These are phyloP conservation scores for Cydia pomonella DNA, from an alignment of 1,140 invertebrate genomes.

Conservation along the genomic window DNA sequence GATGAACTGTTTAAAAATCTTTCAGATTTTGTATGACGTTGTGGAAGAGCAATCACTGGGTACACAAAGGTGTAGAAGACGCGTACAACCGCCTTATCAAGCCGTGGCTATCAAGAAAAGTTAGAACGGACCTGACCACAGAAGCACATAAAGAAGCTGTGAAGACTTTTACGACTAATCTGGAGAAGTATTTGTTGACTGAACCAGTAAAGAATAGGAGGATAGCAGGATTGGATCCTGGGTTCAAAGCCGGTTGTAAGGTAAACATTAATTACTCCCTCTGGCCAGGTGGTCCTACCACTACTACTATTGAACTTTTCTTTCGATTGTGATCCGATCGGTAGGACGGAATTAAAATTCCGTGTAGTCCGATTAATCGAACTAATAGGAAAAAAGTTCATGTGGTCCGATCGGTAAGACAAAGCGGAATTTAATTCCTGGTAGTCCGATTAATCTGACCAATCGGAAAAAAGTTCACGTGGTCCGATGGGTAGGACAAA, in stretches of 20 bases:
- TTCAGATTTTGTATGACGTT: conserved; percentile 71
- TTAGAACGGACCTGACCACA: conserved; percentile 87
- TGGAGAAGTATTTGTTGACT: conserved; percentile 90
- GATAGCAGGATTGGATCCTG: conserved; percentile 93
- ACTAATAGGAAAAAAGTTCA: too few species aligned
- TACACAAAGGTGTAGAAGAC: conserved; percentile 74
- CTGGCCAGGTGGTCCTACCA: too few species aligned
- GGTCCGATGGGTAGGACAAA: too few species aligned
- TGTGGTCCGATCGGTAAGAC: too few species aligned
- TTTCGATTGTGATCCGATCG: too few species aligned
- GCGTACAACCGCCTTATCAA: conserved; percentile 82
- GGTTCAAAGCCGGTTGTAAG: conserved; percentile 93
- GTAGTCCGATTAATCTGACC: too few species aligned
- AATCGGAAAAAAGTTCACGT: too few species aligned
- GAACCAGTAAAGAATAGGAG: conserved; percentile 89
- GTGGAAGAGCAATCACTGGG: conserved; percentile 69
- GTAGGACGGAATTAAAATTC: too few species aligned
- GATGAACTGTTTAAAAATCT: conserved; percentile 57
- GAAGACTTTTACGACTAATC: conserved; percentile 90
- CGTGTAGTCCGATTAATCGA: too few species aligned
- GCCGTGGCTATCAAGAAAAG: conserved; percentile 84
- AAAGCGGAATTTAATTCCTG: too few species aligned
- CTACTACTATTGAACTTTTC: too few species aligned
- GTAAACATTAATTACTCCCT: conserved; percentile 80
- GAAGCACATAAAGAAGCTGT: conserved; percentile 90